Evolutionary conservation across 2,888 invertebrate genomes (phyloP).

Genomic region (Lottia scabra): DNA sequence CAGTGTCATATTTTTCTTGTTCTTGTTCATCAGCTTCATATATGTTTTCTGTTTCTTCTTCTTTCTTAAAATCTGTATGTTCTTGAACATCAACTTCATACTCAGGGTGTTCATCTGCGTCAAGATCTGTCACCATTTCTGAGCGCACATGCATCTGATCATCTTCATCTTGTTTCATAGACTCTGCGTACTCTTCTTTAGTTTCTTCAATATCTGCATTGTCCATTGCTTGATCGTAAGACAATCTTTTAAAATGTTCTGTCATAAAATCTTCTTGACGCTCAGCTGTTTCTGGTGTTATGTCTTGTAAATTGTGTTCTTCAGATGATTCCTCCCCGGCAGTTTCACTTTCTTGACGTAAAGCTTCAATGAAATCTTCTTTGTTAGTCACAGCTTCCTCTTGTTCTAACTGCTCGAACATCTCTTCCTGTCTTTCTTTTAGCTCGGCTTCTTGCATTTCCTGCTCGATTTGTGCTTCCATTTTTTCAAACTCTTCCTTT

Average conservation of each 20-base stretch:
- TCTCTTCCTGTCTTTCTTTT: conserved; percentile 4
- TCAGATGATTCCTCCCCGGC: conserved; percentile 7
- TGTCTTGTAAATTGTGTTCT: conserved; percentile 4
- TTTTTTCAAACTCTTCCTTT: conserved; percentile 31
- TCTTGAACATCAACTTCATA: conserved; percentile 11
- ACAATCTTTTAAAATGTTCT: neutral
- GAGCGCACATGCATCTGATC: no score
- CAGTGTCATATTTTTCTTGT: neutral
- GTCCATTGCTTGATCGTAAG: conserved; percentile 8
- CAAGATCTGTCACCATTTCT: conserved; percentile 7
- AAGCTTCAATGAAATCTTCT: conserved; percentile 15
- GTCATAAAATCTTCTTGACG: neutral
- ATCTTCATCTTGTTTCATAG: neutral
- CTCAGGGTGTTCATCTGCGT: conserved; percentile 4
- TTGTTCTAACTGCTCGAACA: neutral
- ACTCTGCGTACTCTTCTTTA: conserved; percentile 11
- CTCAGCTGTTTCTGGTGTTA: conserved; percentile 4
- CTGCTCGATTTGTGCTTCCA: conserved; percentile 6
- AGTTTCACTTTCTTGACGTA: conserved; percentile 6
- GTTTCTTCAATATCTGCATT: conserved; percentile 20
- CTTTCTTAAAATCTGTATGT: conserved; percentile 20
- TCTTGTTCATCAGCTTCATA: conserved; percentile 4
- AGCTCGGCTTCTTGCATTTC: conserved; percentile 10
- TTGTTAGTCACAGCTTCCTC: neutral
- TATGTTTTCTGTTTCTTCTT: conserved; percentile 7